These are phyloP conservation scores for Dasysyrphus tricinctus DNA, from an alignment of 2,888 invertebrate genomes.

Conservation along the genomic window DNA sequence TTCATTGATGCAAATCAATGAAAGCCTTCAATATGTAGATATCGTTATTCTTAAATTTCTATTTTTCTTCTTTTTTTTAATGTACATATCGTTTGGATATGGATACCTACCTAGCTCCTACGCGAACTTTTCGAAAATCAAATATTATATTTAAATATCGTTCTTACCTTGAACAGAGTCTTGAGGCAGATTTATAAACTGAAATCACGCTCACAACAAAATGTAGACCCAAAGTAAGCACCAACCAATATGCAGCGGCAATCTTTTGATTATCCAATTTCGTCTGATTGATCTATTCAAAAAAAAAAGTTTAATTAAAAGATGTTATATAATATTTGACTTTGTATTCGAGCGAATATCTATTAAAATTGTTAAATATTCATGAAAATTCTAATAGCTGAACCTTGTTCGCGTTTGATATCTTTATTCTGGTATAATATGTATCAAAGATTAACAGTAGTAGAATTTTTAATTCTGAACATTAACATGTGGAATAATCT, in stretches of 20 bases:
- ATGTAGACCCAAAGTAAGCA: constrained; percentile 81
- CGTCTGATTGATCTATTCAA: constrained; percentile 79
- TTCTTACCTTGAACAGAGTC: constrained; percentile 82
- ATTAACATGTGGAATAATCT: not conserved
- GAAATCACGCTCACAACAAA: constrained; percentile 82
- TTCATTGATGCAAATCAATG: constrained; percentile 66
- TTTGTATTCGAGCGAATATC: not conserved
- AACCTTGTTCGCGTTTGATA: not conserved
- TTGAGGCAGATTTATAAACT: constrained; percentile 82
- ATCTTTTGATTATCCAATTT: constrained; percentile 80
- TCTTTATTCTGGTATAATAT: not conserved
- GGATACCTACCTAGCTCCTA: not conserved
- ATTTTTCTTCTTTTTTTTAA: not conserved
- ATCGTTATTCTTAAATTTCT: not conserved
- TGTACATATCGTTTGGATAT: not conserved
- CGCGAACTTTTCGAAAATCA: not conserved
- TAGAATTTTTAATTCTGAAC: not conserved
- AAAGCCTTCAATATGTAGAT: constrained; percentile 28
- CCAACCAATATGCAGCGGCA: constrained; percentile 81
- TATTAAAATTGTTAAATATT: not conserved
- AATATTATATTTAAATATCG: not conserved
- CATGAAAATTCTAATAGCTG: not conserved
- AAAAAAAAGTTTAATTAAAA: constrained; percentile 7
- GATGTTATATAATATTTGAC: not conserved
- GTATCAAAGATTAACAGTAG: not conserved